Evolutionary conservation across 92 coral and sea anemone species (phyloP).

Genomic region (Plumapathes pennacea): DNA sequence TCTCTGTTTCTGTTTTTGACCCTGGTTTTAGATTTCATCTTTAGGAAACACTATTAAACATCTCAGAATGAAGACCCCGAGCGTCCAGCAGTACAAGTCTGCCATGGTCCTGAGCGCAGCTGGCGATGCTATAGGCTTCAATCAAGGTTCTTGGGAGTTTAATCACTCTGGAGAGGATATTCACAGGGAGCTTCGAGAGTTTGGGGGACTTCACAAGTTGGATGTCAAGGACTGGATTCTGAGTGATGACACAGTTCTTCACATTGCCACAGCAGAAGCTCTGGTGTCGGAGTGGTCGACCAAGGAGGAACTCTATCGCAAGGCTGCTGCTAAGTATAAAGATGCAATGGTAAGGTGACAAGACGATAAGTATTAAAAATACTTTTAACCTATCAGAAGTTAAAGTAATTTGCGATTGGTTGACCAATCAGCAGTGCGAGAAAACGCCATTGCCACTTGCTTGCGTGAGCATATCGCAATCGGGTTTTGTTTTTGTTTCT

Average conservation of each 20-base stretch:
- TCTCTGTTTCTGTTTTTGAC: too few species aligned
- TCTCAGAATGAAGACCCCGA: too few species aligned
- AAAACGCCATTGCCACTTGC: too few species aligned
- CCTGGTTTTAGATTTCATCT: too few species aligned
- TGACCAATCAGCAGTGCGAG: too few species aligned
- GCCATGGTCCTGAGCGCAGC: slow-evolving; percentile 89
- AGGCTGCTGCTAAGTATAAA: slow-evolving; percentile 71
- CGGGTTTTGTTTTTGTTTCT: too few species aligned
- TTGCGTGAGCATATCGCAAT: too few species aligned
- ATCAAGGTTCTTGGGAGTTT: slow-evolving; percentile 91
- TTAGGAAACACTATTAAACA: too few species aligned
- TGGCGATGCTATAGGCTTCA: slow-evolving; percentile 94
- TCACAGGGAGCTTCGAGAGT: slow-evolving; percentile 53
- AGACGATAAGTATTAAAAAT: too few species aligned
- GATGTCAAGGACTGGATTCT: slow-evolving; percentile 72
- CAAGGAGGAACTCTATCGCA: slow-evolving; percentile 59
- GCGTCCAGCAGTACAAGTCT: slow-evolving; percentile 59
- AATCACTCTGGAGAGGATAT: slow-evolving; percentile 63
- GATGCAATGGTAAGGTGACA: slow-evolving; percentile 58
- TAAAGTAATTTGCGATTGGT: too few species aligned
- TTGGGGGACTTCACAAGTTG: slow-evolving; percentile 79
- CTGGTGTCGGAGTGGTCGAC: slow-evolving; percentile 79
- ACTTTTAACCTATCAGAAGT: too few species aligned
- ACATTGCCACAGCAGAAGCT: slow-evolving; percentile 90
- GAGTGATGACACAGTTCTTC: slow-evolving; percentile 92